A percentile compares a stretch with the other conserved stretches of the same genome.
These are phyloP conservation scores for Oreochromis grahami DNA, from an alignment of 2,797 vertebrate species.

Conservation along the genomic window DNA sequence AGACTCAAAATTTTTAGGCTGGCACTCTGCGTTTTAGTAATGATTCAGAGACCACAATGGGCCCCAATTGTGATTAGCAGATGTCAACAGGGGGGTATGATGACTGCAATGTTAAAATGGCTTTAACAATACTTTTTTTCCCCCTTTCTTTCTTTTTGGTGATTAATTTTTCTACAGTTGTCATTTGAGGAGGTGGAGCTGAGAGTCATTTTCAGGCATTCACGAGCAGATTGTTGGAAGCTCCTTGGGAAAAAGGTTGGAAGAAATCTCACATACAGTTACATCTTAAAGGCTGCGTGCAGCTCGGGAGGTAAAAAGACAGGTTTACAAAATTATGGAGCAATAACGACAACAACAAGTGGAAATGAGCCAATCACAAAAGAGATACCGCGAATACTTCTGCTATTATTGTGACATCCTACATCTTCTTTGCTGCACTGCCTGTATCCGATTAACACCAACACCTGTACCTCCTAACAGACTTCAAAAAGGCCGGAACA, in stretches of 20 bases:
- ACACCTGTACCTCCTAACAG: not conserved
- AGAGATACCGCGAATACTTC: not conserved
- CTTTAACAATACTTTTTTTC: not conserved
- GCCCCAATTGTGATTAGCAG: constrained; percentile 76
- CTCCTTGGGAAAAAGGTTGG: not conserved
- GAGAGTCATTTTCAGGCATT: not conserved
- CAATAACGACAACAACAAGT: constrained; percentile 27
- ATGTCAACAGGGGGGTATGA: constrained; percentile 64
- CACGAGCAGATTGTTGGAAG: not conserved
- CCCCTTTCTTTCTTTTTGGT: not conserved
- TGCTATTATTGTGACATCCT: not conserved
- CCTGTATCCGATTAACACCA: not conserved
- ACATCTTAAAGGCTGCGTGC: not conserved
- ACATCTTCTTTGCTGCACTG: not conserved
- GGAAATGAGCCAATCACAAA: not conserved
- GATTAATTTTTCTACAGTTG: constrained; percentile 12
- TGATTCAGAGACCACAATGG: constrained; percentile 75
- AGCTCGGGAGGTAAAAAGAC: not conserved
- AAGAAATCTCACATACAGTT: not conserved
- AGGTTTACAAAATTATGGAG: not conserved
- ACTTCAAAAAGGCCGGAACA: not conserved
- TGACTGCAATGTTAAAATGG: constrained; percentile 41
- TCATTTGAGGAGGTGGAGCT: constrained; percentile 10
- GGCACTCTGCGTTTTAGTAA: constrained; percentile 72
- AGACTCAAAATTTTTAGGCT: constrained; percentile 68